Evolutionary conservation across 2,113 vertebrate genomes (phyloP).

Genomic region (Gavia stellata): DNA sequence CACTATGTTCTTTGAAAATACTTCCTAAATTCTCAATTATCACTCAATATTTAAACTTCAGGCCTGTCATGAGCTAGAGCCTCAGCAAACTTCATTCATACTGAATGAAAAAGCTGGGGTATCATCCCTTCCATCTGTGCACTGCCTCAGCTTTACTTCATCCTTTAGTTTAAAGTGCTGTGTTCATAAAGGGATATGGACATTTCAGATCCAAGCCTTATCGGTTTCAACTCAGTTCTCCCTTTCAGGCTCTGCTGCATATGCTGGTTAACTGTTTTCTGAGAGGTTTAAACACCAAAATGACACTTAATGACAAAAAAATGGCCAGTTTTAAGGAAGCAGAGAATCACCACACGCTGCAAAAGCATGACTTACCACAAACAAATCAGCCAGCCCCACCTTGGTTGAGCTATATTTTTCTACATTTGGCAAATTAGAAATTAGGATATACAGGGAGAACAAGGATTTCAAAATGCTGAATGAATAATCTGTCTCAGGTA

Average conservation of each 20-base stretch:
- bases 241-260: neutral
- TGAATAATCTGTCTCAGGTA: neutral
- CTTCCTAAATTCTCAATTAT: neutral
- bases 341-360: neutral
- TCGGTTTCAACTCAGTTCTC: neutral
- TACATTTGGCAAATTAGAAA: neutral
- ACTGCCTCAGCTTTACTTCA: neutral
- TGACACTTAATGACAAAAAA: neutral
- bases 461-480: neutral
- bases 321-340: neutral
- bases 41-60: neutral
- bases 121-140: neutral
- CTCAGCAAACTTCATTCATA: neutral
- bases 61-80: neutral
- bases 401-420: neutral
- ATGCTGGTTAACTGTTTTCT: neutral
- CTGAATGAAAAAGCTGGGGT: neutral
- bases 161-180: neutral
- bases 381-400: neutral
- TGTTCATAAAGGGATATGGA: neutral
- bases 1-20: neutral
- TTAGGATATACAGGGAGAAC: neutral
- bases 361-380: neutral
- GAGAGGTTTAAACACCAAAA: neutral
- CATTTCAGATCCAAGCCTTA: neutral